Conservation (phyloP, 2,797 vertebrate genomes). For the Echiichthys vipera region DNA sequence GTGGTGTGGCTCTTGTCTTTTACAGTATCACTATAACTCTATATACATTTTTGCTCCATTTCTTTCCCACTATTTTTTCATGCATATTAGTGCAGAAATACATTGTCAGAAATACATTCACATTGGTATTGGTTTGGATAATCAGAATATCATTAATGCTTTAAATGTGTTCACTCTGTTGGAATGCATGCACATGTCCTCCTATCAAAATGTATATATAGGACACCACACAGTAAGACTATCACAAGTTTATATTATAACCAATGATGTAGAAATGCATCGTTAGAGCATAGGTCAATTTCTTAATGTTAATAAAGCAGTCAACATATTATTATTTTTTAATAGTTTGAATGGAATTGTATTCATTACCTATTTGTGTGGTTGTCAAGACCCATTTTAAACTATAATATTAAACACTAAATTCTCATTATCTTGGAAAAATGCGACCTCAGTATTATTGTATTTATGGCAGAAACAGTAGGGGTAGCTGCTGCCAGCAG, state of each 20-base stretch:
- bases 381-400: neutral
- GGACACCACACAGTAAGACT: neutral
- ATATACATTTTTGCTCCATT: neutral
- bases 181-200: neutral
- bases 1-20: neutral
- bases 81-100: neutral
- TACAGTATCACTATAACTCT: neutral
- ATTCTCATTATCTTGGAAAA: neutral
- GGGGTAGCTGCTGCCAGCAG: constrained; percentile 8
- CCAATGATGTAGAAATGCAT: neutral
- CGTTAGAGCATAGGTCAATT: neutral
- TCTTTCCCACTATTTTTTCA: neutral
- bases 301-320: neutral
- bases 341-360: neutral
- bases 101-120: neutral
- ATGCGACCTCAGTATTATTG: neutral
- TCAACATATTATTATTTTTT: neutral
- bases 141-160: neutral
- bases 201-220: neutral
- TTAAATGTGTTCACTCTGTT: neutral
- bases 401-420: neutral
- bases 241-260: neutral
- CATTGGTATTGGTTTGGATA: neutral
- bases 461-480: neutral
- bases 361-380: neutral